phyloP scores from a whole-genome alignment of 2,113 vertebrate species.

The Hypomesus transpacificus region DNA sequence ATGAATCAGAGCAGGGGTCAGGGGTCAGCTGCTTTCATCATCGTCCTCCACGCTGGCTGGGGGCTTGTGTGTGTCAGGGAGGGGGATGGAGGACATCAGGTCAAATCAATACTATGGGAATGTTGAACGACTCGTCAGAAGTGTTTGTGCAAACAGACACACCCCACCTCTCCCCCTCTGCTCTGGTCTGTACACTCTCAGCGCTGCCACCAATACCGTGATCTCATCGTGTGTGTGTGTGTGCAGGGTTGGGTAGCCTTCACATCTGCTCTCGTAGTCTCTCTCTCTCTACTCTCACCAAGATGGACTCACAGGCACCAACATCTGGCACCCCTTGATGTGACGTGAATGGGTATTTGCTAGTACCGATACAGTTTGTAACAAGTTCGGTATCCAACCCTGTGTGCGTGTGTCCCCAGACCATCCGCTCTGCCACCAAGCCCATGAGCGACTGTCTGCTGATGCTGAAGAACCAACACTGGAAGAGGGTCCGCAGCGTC shows the following conservation, averaged over 20 bases:
- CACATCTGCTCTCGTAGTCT: too few relatives aligned
- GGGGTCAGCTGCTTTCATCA: slow-evolving; percentile 55
- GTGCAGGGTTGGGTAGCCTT: not conserved
- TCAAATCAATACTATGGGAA: slow-evolving; percentile 65
- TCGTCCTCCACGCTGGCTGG: slow-evolving; percentile 39
- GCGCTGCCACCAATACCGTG: too few relatives aligned
- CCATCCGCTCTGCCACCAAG: slow-evolving; percentile 66
- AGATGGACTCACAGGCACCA: too few relatives aligned
- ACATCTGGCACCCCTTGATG: too few relatives aligned
- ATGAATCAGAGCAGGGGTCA: slow-evolving; percentile 57
- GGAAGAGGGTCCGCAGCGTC: slow-evolving; percentile 80
- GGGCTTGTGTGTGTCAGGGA: slow-evolving; percentile 51
- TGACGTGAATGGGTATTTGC: too few relatives aligned
- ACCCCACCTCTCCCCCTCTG: not conserved
- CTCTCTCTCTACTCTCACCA: too few relatives aligned
- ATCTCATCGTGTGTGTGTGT: not conserved
- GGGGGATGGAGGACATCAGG: slow-evolving; percentile 41
- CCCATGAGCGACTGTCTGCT: slow-evolving; percentile 84
- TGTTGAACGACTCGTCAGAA: slow-evolving; percentile 26
- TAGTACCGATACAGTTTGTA: too few relatives aligned
- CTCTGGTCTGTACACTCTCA: too few relatives aligned
- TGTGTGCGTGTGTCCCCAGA: not conserved
- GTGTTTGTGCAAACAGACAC: slow-evolving; percentile 21
- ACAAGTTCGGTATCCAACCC: too few relatives aligned
- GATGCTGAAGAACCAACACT: slow-evolving; percentile 79